A percentile compares a stretch with the other conserved stretches of the same genome.
Conservation (phyloP, 2,797 vertebrate species). For the Aphelocoma californica region DNA sequence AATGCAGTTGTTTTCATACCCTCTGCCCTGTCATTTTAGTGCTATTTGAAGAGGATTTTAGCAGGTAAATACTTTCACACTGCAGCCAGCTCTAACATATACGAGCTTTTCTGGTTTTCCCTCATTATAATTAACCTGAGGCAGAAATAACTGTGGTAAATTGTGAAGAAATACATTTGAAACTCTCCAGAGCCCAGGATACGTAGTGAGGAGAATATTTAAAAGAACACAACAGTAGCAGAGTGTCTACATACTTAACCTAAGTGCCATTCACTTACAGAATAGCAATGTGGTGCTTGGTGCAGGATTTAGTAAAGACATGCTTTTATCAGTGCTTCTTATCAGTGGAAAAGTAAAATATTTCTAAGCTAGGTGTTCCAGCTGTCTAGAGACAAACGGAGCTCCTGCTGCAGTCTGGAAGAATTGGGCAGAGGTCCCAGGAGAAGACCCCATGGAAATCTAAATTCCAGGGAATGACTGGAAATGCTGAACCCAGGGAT, state of each 20-base stretch:
- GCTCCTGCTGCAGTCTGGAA: background rate
- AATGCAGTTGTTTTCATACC: slow-evolving; percentile 25
- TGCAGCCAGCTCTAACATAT: background rate
- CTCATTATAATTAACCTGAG: background rate
- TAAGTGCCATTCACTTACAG: background rate
- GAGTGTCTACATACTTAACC: background rate
- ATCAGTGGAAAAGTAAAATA: background rate
- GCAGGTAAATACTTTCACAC: slow-evolving; percentile 51
- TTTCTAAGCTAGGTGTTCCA: background rate
- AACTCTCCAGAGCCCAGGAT: background rate
- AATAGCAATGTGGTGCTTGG: background rate
- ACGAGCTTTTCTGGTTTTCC: background rate
- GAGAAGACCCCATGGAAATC: background rate
- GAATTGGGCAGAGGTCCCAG: background rate
- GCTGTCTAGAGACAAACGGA: background rate
- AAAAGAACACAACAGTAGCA: background rate
- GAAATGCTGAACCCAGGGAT: background rate
- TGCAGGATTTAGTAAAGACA: background rate
- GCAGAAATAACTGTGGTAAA: background rate
- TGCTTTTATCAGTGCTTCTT: background rate
- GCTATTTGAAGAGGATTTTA: slow-evolving; percentile 58
- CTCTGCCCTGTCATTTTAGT: slow-evolving; percentile 69
- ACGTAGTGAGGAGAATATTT: background rate
- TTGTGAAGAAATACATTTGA: background rate
- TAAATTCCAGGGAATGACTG: background rate